Conservation (phyloP, 1,140 invertebrate genomes). For the Drosophila sturtevanti region DNA sequence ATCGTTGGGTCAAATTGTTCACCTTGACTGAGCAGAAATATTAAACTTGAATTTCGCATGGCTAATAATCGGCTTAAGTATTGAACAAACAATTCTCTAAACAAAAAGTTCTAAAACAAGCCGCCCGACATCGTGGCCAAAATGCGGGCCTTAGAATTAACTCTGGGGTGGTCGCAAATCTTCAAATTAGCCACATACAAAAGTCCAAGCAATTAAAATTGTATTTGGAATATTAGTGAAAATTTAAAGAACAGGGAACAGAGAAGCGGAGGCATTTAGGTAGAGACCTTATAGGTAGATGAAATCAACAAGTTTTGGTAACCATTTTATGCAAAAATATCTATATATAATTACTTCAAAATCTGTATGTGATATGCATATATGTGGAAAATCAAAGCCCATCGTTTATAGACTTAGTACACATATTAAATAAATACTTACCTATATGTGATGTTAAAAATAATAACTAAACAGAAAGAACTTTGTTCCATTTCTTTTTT, state of each 20-base stretch:
- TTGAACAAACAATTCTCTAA: constrained; percentile 16
- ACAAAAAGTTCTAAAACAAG: constrained; percentile 33
- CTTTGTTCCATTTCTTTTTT: no score
- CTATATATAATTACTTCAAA: no score
- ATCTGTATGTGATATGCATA: no score
- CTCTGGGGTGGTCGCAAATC: constrained; percentile 62
- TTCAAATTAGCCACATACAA: constrained; percentile 51
- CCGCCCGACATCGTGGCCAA: constrained; percentile 24
- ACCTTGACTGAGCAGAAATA: neutral
- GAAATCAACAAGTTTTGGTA: neutral
- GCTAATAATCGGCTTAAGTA: constrained; percentile 39
- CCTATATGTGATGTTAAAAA: no score
- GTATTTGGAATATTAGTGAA: constrained; percentile 44
- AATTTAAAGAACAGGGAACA: constrained; percentile 10
- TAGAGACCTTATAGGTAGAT: neutral
- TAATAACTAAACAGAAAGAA: no score
- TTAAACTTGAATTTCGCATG: constrained; percentile 7
- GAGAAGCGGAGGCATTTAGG: neutral
- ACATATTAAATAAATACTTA: no score
- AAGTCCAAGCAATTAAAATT: constrained; percentile 62
- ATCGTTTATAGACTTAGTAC: no score
- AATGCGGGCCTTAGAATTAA: constrained; percentile 46
- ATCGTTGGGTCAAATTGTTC: neutral
- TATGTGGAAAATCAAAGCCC: no score
- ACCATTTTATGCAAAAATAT: no score